Base-by-base conservation (phyloP, 1,140 invertebrate genomes). In the Drosophila triauraria region DNA sequence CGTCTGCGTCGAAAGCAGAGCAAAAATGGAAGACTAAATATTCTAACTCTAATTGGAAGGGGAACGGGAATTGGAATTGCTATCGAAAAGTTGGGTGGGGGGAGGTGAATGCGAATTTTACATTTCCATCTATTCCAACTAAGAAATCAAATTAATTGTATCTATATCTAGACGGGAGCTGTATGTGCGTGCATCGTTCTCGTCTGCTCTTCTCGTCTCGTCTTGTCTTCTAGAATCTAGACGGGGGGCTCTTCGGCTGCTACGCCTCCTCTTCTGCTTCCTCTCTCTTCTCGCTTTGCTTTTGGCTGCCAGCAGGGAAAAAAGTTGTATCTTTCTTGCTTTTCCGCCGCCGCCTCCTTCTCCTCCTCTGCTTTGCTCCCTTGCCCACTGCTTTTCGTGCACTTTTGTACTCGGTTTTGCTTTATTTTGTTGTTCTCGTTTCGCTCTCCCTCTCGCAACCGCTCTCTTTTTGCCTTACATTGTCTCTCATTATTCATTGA, bases 401-500 rank as follows among this genome's bases (percentile, higher is more conserved):
- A 88, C 85, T 88, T 88, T 90, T 88, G 75, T 90, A 76, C 53
- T 64, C 64, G 51, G 50, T 60, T 88, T 90, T 90, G 82, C 81
- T 90, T 85, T 88, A 82, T 88, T 68, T 85, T 90, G 80, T 84
- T 88, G 62, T 88, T 80, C 67, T 87, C 62, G 67, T 78, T 72
- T 78, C 59, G 56, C 82, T 77, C 54, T 46, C 68, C 63, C 68
- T 53, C 64, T 57, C 35, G 30, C 69, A 71, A 59, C 50, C 48
- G 27, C 46, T 56, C 67, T 71, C 69, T 72, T 71, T 71, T 74
- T 38, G 64, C 78, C 65, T 81, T 86, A 86, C 82, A 88, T 84
- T 84, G 80, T 82, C 77, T 80, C 84, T 90, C 85, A 88, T 90
- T 90, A 90, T 88, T 88, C 85, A 90, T 88, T 86, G 82, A 86